These are phyloP conservation scores for Bettongia penicillata DNA, from an alignment of 2,113 vertebrate genomes.

Conservation along the genomic window DNA sequence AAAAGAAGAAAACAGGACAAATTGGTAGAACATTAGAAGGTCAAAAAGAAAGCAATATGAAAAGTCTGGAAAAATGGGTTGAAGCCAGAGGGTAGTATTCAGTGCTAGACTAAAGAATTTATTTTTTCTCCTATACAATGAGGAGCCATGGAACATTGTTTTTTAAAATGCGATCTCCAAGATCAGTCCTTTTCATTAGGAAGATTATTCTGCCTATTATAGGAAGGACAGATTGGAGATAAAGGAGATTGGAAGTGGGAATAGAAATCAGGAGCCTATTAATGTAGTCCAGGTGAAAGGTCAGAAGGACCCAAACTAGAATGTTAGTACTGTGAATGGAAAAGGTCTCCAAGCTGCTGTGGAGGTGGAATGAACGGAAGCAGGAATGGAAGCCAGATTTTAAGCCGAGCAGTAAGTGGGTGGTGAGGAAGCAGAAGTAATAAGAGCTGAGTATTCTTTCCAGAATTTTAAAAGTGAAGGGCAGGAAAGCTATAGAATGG, in stretches of 20 bases:
- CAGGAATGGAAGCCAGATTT: neutral
- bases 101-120: neutral
- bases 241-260: neutral
- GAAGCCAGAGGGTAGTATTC: too few species aligned
- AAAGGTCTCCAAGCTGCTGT: neutral
- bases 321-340: neutral
- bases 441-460: too few species aligned
- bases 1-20: neutral
- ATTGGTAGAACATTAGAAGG: neutral
- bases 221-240: neutral
- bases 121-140: neutral
- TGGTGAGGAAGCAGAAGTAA: neutral
- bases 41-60: neutral
- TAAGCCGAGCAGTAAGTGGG: neutral
- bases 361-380: neutral
- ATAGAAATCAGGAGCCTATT: too few species aligned
- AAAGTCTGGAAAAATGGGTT: neutral
- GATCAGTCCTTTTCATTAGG: conserved; percentile 2
- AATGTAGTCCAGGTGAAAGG: neutral
- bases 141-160: neutral
- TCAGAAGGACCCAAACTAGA: neutral
- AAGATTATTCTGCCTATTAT: neutral
- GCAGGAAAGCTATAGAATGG: too few species aligned
- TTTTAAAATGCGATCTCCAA: neutral
- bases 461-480: too few species aligned